These are phyloP conservation scores for Bothrops jararaca DNA, from an alignment of 2,113 vertebrate species.

Conservation along the genomic window DNA sequence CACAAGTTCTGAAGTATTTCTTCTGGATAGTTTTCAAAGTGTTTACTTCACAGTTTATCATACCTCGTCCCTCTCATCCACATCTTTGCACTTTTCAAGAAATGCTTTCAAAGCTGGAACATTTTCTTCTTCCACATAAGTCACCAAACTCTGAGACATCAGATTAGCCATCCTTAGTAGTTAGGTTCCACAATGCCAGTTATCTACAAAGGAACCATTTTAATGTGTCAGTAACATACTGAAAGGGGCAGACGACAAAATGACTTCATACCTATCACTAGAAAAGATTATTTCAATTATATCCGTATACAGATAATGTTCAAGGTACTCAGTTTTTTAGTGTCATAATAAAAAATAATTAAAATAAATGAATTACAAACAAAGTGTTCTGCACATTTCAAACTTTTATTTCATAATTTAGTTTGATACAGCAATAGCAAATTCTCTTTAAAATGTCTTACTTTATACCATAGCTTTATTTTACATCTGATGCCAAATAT, in stretches of 20 bases:
- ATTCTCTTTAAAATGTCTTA: neutral
- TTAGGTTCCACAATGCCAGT: conserved; percentile 23
- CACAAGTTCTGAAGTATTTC: neutral
- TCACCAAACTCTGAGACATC: conserved; percentile 86
- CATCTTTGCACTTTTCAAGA: conserved; percentile 92
- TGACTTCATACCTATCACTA: neutral
- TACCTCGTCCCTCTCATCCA: conserved; percentile 95
- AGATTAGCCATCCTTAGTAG: conserved; percentile 83
- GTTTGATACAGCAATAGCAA: rapidly evolving
- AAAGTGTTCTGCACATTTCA: neutral
- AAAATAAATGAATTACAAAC: neutral
- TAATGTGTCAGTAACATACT: neutral
- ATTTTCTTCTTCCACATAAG: conserved; percentile 92
- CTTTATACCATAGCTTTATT: conserved; percentile 5
- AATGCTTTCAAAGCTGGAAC: conserved; percentile 86
- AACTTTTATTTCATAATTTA: neutral
- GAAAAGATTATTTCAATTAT: neutral
- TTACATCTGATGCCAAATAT: neutral
- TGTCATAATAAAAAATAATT: neutral
- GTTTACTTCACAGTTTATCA: conserved; percentile 30
- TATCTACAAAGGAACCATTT: conserved; percentile 35
- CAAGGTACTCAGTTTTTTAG: neutral
- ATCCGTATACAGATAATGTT: neutral
- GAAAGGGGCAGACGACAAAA: neutral
- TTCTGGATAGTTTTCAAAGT: neutral